Base-by-base conservation (phyloP, 1,140 invertebrate genomes). In the Globodera ellingtonae region DNA sequence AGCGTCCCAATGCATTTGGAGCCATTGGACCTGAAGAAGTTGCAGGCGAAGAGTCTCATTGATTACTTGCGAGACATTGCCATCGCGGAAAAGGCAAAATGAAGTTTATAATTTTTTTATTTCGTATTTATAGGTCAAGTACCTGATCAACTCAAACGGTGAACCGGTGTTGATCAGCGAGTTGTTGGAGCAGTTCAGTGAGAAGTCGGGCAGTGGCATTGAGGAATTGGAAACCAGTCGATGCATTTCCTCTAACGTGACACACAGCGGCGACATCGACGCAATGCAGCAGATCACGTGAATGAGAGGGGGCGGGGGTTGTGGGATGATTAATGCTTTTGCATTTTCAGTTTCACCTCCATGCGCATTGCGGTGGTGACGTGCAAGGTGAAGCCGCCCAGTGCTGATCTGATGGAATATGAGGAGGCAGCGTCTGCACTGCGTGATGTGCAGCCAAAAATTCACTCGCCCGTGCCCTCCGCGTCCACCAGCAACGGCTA, bases 281-380 rank as follows among this genome's bases (percentile, higher is more conserved):
- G 80, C 82, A 52, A 88, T 89, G 86, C 87, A 89, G 59, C 82
- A 86, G 59, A 89, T 89, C 46, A 88, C 80, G 81, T 81, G 24
- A 72, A 66, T 6, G 67, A n/a, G 15, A 48, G 3, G 7, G 13
- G 56, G 10, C 8, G 3, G 15, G 8, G 52, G 8, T 52, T 52
- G 6, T 9, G 9, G 52, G 1, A 21, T 75, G 44, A 56, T 65
- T 75, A 21, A 59, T 75, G 65, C 56, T 75, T 66, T 24, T 70
- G 67, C 21, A 70, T 15, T 24, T 81, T 81, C 35, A 81, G 80
- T 6, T 89, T 89, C 72, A 89, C 87, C 9, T 87, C 87, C 10
- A 89, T 89, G 88, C 75, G 87, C 56, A 89, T 88, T 66, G 87
- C 87, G 24, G 87, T 89, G 8, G 87, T 89, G n/a, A 89, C 87